Conservation (phyloP, 1,140 invertebrate genomes). For the Scaptomyza montana region DNA sequence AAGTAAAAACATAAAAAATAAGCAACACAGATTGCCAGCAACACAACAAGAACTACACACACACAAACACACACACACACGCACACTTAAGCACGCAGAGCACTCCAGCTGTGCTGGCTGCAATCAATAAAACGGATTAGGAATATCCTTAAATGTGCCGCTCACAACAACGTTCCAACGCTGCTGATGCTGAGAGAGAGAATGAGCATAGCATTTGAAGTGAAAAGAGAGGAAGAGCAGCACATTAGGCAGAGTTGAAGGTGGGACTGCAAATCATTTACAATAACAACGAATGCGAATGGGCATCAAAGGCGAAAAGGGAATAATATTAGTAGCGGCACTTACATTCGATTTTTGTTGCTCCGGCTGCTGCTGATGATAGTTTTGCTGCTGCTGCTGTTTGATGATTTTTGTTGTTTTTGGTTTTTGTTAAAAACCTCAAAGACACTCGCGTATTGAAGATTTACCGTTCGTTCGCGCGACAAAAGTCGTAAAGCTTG, state of each 20-base stretch:
- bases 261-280: constrained; percentile 59
- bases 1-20: constrained; percentile 69
- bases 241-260: constrained; percentile 28
- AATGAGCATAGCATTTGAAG: not conserved
- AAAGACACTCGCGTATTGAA: constrained; percentile 35
- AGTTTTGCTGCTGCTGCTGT: constrained; percentile 12
- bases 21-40: constrained; percentile 69
- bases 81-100: constrained; percentile 42
- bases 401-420: constrained; percentile 13
- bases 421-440: constrained; percentile 1
- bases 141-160: constrained; percentile 78
- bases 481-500: constrained; percentile 7
- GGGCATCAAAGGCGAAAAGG: constrained; percentile 9
- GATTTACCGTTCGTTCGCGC: constrained; percentile 19
- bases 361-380: constrained; percentile 11
- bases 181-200: constrained; percentile 25
- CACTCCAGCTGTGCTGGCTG: constrained; percentile 60
- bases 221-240: constrained; percentile 3
- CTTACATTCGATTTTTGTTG: constrained; percentile 45
- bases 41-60: constrained; percentile 63
- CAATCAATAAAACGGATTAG: constrained; percentile 82
- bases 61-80: constrained; percentile 24
- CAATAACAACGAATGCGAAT: constrained; percentile 56
- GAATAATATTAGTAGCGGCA: constrained; percentile 41
- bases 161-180: constrained; percentile 44